Evolutionary conservation across 2,888 invertebrate species (phyloP).

Genomic region (Aricia artaxerxes): DNA sequence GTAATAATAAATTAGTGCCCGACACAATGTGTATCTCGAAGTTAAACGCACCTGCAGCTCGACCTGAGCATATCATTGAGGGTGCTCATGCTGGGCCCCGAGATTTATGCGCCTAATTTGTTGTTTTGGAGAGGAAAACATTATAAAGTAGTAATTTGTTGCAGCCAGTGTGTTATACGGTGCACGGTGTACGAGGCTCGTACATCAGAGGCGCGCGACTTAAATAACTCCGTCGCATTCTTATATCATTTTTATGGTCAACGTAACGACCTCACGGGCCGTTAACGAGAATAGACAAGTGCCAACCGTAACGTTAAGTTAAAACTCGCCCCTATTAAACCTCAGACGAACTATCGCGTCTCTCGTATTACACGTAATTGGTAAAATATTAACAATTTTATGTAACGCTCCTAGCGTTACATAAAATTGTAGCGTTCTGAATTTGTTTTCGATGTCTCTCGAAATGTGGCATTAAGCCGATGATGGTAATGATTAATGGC

Average conservation of each 20-base stretch:
- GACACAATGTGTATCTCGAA: constrained; percentile 27
- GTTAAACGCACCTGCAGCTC: constrained; percentile 28
- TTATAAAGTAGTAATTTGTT: neutral
- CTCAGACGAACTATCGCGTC: neutral
- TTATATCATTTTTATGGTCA: constrained; percentile 31
- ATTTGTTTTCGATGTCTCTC: neutral
- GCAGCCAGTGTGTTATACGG: neutral
- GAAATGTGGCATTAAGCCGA: neutral
- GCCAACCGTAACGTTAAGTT: constrained; percentile 13
- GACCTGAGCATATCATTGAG: constrained; percentile 13
- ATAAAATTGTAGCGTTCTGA: neutral
- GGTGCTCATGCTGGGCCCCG: neutral
- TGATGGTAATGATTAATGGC: neutral
- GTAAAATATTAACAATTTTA: too few species aligned
- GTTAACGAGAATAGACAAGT: constrained; percentile 29
- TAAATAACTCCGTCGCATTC: constrained; percentile 27
- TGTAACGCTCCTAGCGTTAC: too few species aligned
- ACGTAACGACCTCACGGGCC: constrained; percentile 28
- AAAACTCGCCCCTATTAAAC: constrained; percentile 5
- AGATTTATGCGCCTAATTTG: neutral
- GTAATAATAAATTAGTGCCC: constrained; percentile 28
- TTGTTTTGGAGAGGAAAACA: neutral
- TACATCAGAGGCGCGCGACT: neutral
- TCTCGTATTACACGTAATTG: neutral
- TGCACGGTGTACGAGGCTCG: neutral